Evolutionary conservation across 2,113 vertebrate species (phyloP), one percentile per base, ranked within the genome.

Genomic region (Campylomormyrus numenius): DNA sequence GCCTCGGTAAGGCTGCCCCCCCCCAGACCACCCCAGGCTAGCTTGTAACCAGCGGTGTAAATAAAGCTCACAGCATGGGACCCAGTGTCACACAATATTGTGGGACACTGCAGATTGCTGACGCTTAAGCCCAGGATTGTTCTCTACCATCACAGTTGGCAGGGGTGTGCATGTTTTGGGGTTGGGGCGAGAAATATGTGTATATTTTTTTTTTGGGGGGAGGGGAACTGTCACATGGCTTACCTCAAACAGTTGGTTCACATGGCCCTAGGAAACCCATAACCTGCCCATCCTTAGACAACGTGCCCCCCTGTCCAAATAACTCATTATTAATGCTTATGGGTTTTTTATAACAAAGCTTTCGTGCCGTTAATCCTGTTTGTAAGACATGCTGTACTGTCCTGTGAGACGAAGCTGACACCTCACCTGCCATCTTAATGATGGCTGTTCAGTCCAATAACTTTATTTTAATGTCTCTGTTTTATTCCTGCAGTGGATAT

Each of bases 1-100:
- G 96, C 96, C 95, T 87, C 17, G 87, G 91, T 89, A 88, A 39
- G 45, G 46, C 80, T 15, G 7, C n/a, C 83, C 39, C 39, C n/a
- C 83, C 46, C 19, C 21, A 13, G 21, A 2, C 31, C 70, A 8
- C 80, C 35, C 80, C 19, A 46, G 80, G 45, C 80, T n/a, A 24
- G 35, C 39, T 5, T 85, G 80, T 48, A 46, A 85, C 45, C 42
- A 46, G 9, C 1, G 21, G 80, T 48, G 80, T 24, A 19, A 85
- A 85, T 85, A 85, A n/a, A 85, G 42, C 80, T 85, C 39, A 48
- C 80, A 48, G 42, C 35, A n/a, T 7, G 45, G 42, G 39, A 9
- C 21, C 45, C 42, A n/a, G 80, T n/a, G 45, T 24, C 6, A 2
- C 42, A 48, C 21, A 19, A 6, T 24, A 48, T 48, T 42, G 39